Evolutionary conservation across 1,140 invertebrate genomes (phyloP), one percentile per base, ranked within the genome.

Genomic region (Phenacoccus solenopsis): DNA sequence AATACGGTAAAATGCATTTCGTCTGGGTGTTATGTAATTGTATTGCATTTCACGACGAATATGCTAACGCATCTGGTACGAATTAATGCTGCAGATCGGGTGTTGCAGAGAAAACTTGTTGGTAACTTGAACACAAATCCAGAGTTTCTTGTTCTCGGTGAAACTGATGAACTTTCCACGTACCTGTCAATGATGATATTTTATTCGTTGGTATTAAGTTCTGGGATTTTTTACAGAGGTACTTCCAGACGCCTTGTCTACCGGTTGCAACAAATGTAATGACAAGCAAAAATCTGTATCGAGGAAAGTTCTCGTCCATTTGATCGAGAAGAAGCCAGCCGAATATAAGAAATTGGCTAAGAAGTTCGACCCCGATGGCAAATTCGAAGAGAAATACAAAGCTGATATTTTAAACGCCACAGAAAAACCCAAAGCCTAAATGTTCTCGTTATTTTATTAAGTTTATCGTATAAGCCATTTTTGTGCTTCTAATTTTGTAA

Each of bases 191-290:
- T n/a, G n/a, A n/a, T n/a, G n/a, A n/a, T n/a, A n/a, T n/a, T n/a
- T n/a, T n/a, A n/a, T n/a, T n/a, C n/a, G n/a, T n/a, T n/a, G n/a
- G n/a, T n/a, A n/a, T n/a, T n/a, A n/a, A n/a, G n/a, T n/a, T n/a
- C n/a, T n/a, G n/a, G n/a, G n/a, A n/a, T n/a, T 74, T 57, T 74
- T 75, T 76, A 21, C 75, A 83, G 84, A 77, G n/a, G 64, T 81
- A 1, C 75, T 88, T 0, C 80, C 82, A 5, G 86, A 88, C 32
- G 87, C 85, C 1, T 71, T 88, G 7, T 78, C 82, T 71, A 86
- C 83, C 0, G 83, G 82, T 2, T 88, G 87, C 73, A 73, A 70
- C 9, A 87, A 86, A 76, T 88, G 87, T 71, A 84, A 81, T 24
- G 80, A 84, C 1, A 79, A 78, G 22, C 87, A 88, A 73, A 80